Evolutionary conservation across 1,140 invertebrate genomes (phyloP).

Genomic region (Brachystomella parvula): DNA sequence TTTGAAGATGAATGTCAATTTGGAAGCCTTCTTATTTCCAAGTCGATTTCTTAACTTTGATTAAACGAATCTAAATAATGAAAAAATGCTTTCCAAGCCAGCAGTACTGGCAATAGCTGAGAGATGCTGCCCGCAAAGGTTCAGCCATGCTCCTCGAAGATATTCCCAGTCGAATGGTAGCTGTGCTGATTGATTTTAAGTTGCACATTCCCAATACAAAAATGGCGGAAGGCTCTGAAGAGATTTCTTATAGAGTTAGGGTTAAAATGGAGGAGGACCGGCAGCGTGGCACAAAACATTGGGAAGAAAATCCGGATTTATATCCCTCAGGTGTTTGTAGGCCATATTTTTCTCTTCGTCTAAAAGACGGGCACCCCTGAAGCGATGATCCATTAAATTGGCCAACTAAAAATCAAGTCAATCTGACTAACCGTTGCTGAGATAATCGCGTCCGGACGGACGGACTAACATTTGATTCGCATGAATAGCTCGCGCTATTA

Average conservation of each 20-base stretch:
- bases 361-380: background rate
- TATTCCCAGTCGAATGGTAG: background rate
- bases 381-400: conserved; percentile 5
- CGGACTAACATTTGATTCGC: too few species aligned
- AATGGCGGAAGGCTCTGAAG: background rate
- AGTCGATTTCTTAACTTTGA: conserved; percentile 34
- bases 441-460: too few species aligned
- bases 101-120: conserved; percentile 27
- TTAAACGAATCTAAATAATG: conserved; percentile 26
- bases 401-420: too few species aligned
- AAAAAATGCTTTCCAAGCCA: conserved; percentile 31
- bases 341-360: background rate
- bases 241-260: background rate
- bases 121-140: conserved; percentile 12
- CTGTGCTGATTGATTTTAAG: background rate
- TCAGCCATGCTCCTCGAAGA: background rate
- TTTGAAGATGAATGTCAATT: conserved; percentile 31
- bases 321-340: background rate
- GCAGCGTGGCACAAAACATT: background rate
- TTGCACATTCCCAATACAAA: background rate
- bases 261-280: background rate
- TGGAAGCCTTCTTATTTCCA: conserved; percentile 29
- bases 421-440: too few species aligned
- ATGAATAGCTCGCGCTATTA: too few species aligned
- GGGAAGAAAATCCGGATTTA: background rate